These are phyloP conservation scores for Phalloptychus januarius DNA, from an alignment of 2,797 vertebrate genomes.

Conservation along the genomic window DNA sequence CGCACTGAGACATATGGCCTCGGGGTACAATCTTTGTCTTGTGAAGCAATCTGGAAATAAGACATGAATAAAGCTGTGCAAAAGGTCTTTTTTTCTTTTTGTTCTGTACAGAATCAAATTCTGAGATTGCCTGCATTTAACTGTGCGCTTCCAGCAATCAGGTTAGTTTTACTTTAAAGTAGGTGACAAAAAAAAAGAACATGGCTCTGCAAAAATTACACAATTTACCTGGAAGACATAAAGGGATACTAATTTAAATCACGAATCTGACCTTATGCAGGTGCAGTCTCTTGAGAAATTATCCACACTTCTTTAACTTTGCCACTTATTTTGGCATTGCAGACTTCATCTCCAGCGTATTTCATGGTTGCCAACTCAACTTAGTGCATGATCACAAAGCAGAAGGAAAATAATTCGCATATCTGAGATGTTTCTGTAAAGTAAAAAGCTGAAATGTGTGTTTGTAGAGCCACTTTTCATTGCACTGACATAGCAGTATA, in stretches of 20 bases:
- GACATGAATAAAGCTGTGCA: conserved; percentile 38
- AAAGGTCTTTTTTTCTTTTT: not conserved
- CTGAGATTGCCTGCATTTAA: conserved; percentile 25
- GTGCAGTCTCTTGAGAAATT: not conserved
- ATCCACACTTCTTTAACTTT: not conserved
- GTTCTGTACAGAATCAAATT: conserved; percentile 49
- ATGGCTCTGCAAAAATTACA: conserved; percentile 19
- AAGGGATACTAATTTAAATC: not conserved
- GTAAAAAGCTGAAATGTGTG: not conserved
- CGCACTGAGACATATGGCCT: conserved; percentile 57
- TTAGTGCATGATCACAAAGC: not conserved
- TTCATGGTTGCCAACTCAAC: not conserved
- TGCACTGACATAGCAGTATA: too few species aligned
- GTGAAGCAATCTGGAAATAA: conserved; percentile 58
- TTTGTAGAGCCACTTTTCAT: not conserved
- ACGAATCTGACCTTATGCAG: not conserved
- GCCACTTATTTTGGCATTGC: not conserved
- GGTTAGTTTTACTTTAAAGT: conserved; percentile 18
- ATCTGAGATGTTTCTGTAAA: not conserved
- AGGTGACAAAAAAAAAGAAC: conserved; percentile 9
- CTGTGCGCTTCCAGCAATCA: conserved; percentile 21
- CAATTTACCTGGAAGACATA: not conserved
- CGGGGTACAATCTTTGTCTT: conserved; percentile 48
- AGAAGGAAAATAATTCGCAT: not conserved
- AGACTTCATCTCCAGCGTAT: not conserved